These are phyloP conservation scores for Mizuhopecten yessoensis DNA, from an alignment of 1,140 invertebrate genomes.

Conservation along the genomic window DNA sequence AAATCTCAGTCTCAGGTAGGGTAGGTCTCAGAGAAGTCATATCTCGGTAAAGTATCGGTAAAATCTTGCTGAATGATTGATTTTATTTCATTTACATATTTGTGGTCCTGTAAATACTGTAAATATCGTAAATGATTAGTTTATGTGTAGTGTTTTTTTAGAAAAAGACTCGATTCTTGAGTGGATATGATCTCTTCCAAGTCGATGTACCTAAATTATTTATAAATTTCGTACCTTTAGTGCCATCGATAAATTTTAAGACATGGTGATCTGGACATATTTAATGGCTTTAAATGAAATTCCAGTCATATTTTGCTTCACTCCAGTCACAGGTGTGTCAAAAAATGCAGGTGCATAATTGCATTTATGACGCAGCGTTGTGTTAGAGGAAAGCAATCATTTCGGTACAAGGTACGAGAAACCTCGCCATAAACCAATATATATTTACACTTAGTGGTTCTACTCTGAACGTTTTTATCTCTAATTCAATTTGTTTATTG, in stretches of 20 bases:
- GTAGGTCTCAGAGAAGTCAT: too few species aligned
- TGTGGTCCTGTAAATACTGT: too few species aligned
- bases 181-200: too few species aligned
- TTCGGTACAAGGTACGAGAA: background rate
- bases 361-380: conserved; percentile 24
- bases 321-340: background rate
- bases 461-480: background rate
- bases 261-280: background rate
- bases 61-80: too few species aligned
- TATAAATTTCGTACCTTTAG: too few species aligned
- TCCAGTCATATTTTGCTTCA: background rate
- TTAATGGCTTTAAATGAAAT: background rate
- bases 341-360: conserved; percentile 34
- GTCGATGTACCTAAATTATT: too few species aligned
- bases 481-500: conserved; percentile 36
- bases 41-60: too few species aligned
- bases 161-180: too few species aligned
- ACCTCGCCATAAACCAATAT: background rate
- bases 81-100: too few species aligned
- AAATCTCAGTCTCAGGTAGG: too few species aligned
- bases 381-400: background rate
- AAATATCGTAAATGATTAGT: too few species aligned
- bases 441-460: background rate
- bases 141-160: too few species aligned
- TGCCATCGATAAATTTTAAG: background rate